Percentiles rank a stretch among this genome's conserved stretches.
phyloP scores from a whole-genome alignment of 1,140 invertebrate genomes.

The Orchesella cincta region DNA sequence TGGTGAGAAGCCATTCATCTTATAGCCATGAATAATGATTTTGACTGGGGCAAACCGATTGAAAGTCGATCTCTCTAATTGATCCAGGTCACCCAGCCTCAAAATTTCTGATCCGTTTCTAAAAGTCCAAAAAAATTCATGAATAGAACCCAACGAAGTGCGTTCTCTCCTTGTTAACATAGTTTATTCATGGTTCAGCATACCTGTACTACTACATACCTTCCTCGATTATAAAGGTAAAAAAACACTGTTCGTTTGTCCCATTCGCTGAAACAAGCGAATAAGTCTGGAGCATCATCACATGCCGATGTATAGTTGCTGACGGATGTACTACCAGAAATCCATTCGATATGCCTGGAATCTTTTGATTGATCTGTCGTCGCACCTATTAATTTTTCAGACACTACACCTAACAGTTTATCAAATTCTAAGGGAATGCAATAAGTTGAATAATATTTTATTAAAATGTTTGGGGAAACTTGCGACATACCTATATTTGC shows the following conservation, averaged over 20 bases:
- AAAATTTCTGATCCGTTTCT: conserved; percentile 17
- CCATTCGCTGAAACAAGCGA: conserved; percentile 16
- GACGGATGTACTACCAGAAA: neutral
- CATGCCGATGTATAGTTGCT: neutral
- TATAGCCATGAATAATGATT: conserved; percentile 27
- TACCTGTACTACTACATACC: neutral
- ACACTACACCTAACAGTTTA: too few species aligned
- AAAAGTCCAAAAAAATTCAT: neutral
- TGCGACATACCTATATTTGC: neutral
- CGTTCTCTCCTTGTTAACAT: neutral
- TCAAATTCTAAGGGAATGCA: too few species aligned
- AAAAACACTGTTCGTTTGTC: conserved; percentile 9
- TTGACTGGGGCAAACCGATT: neutral
- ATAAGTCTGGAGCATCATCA: neutral
- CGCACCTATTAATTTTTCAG: neutral
- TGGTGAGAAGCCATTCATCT: conserved; percentile 35
- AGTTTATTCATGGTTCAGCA: too few species aligned
- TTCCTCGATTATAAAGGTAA: conserved; percentile 24
- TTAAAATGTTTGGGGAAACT: neutral
- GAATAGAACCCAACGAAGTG: neutral
- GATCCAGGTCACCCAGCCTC: neutral
- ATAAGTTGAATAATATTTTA: too few species aligned
- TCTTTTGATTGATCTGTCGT: neutral
- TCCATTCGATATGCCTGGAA: neutral
- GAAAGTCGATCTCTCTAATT: conserved; percentile 12